Evolutionary conservation across 2,888 invertebrate species (phyloP).

Genomic region (Sesia apiformis): DNA sequence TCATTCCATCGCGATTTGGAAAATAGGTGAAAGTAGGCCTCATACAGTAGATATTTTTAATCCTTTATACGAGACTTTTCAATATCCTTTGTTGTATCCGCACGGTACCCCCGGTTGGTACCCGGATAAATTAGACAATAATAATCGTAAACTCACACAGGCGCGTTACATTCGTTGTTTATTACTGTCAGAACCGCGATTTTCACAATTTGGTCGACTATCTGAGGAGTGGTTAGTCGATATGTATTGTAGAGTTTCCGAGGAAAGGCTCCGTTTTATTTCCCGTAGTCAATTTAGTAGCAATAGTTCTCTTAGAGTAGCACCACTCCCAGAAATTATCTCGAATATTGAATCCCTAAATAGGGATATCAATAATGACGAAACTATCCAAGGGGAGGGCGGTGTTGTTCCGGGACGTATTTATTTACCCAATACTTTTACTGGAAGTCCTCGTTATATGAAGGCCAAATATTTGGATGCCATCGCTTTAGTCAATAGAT

Average conservation of each 20-base stretch:
- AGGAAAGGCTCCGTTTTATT: slow-evolving; percentile 3
- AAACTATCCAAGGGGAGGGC: slow-evolving; percentile 2
- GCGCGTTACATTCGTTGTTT: slow-evolving; percentile 3
- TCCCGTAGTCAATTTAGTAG: neutral
- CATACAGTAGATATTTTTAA: slow-evolving; percentile 5
- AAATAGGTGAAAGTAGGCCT: slow-evolving; percentile 5
- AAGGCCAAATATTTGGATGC: slow-evolving; percentile 5
- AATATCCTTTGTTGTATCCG: slow-evolving; percentile 2
- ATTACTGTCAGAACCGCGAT: slow-evolving; percentile 4
- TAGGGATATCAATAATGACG: neutral
- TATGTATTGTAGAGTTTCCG: slow-evolving; percentile 5
- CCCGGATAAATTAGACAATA: slow-evolving; percentile 1
- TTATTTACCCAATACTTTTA: slow-evolving; percentile 4
- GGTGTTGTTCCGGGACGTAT: slow-evolving; percentile 2
- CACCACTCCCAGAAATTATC: neutral
- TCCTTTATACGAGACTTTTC: slow-evolving; percentile 5
- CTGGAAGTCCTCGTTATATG: slow-evolving; percentile 6
- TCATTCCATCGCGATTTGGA: slow-evolving; percentile 9
- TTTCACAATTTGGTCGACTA: slow-evolving; percentile 2
- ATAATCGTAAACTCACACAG: slow-evolving; percentile 2
- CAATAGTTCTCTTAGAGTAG: neutral
- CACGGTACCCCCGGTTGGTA: slow-evolving; percentile 2
- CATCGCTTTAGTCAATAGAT: slow-evolving; percentile 5
- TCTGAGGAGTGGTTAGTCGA: slow-evolving; percentile 8
- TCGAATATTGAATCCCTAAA: neutral